These are phyloP conservation scores for Cantharis nigra DNA, from an alignment of 2,888 invertebrate species.

Conservation along the genomic window DNA sequence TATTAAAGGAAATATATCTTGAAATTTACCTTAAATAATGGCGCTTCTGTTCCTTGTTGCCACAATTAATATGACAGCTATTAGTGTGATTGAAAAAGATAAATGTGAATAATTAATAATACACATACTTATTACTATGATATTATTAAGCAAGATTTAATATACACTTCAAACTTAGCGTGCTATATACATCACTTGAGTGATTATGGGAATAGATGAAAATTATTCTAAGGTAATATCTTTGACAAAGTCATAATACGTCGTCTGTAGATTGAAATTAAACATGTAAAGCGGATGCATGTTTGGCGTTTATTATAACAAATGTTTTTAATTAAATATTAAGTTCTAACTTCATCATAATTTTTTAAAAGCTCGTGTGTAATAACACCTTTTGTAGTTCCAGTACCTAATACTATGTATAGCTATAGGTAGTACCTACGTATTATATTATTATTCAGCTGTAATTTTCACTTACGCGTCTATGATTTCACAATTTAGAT, in stretches of 20 bases:
- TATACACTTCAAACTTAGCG: background rate
- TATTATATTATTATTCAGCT: background rate
- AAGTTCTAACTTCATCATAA: background rate
- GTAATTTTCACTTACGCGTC: constrained; percentile 3
- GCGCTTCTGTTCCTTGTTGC: background rate
- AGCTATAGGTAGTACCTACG: background rate
- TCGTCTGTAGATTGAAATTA: background rate
- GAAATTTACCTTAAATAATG: background rate
- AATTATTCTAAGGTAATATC: background rate
- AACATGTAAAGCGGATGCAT: background rate
- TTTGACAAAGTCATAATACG: constrained; percentile 1
- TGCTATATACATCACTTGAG: background rate
- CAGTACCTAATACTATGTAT: background rate
- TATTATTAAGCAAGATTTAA: constrained; percentile 1
- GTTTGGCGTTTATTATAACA: background rate
- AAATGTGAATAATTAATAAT: background rate
- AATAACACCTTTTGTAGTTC: background rate
- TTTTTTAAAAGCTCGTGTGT: background rate
- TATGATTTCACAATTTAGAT: constrained; percentile 10
- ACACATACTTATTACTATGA: background rate
- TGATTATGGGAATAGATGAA: background rate
- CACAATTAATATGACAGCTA: background rate
- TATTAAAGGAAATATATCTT: background rate
- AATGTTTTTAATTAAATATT: background rate
- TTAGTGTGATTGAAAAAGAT: background rate